Base-by-base conservation (phyloP, 2,888 invertebrate species). In the Exocentrus adspersus region DNA sequence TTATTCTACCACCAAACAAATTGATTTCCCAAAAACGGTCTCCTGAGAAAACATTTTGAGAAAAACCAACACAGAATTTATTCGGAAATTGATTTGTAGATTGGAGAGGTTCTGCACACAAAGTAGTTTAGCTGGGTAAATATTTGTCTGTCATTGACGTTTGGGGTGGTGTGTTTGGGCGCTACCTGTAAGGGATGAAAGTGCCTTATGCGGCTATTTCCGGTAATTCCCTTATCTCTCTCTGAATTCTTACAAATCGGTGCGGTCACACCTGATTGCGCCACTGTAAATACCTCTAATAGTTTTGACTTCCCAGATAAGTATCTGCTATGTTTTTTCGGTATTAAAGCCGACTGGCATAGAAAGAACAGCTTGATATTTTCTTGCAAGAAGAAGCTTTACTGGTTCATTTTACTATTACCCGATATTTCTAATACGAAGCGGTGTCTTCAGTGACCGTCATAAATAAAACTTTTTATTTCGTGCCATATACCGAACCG, bases 191-290 rank as follows among this genome's bases (percentile, higher is more conserved):
- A n/a, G 30, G 16, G 24, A 45, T 10, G 2, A 10, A 7, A 17
- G 42, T 20, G 32, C 16, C 7, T 37, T 37, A 4, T 37, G 37
- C 12, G 46, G 16, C 28, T 19, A 7, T 46, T 57, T 45, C 46
- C 45, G 56, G 32, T 19, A 57, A 19, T 46, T 2, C 56, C 28
- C 20, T n/a, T n/a, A n/a, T n/a, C n/a, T 45, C 43, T 45, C 56
- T 57, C 42, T 21, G 41, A 17, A 57, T 46, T 46, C 42, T 57
- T 32, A 57, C 56, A 57, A 57, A 57, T 57, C 56, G 10, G 56
- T 57, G 56, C 32, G 56, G 56, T 46, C 56, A 57, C 56, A 57
- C 20, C 19, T 30, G 16, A 57, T 54, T 54, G 21, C 10, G 21
- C 3, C 6, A 43, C 28, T 10, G 54, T 43, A 54, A 54, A 54